Evolutionary conservation across 2,113 vertebrate genomes (phyloP), one percentile per base, ranked within the genome.

Genomic region (Oreamnos americanus): DNA sequence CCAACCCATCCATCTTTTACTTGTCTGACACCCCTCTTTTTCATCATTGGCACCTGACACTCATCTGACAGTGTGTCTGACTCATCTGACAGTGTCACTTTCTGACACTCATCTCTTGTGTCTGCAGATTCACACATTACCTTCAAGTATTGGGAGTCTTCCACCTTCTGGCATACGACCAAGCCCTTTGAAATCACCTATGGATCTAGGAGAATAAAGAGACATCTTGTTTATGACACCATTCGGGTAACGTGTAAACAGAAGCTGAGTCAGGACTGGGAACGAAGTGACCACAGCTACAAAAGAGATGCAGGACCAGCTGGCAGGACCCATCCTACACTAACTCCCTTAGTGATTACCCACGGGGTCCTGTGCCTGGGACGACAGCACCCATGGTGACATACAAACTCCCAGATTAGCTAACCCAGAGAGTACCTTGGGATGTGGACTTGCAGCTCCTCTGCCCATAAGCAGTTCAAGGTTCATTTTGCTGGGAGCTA

Each of bases 141-240:
- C 17, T 71, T 71, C n/a, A 21, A 36, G 2, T 11, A 71, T 71
- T 8, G 4, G 16, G 9, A 36, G 17, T 71, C 64, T 36, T 71
- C n/a, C 64, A 71, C 64, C 64, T 71, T 5, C 98, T 97, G 0
- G 90, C 89, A 0, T 90, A 92, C 17, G 1, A 33, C 1, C 15
- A 67, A n/a, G 26, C 96, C 36, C 7, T 1, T 99, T 25, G 55
- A 51, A 53, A 96, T 99, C 0, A 0, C n/a, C 74, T 99, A 99
- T 0, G 98, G 98, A 95, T 98, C 99, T 0, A 98, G 98, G 7
- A 36, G 53, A 76, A 98, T 98, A 97, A 89, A 55, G 0, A 98
- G 99, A 1, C 10, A 98, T 95, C 97, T 99, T 39, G 99, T 98
- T 96, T 98, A 98, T 0, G 99, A 99, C 96, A 98, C 94, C 0